A percentile compares a stretch with the other conserved stretches of the same genome.
Evolutionary conservation across 2,888 invertebrate genomes (phyloP).

Genomic region (Digitonthophagus gazella): DNA sequence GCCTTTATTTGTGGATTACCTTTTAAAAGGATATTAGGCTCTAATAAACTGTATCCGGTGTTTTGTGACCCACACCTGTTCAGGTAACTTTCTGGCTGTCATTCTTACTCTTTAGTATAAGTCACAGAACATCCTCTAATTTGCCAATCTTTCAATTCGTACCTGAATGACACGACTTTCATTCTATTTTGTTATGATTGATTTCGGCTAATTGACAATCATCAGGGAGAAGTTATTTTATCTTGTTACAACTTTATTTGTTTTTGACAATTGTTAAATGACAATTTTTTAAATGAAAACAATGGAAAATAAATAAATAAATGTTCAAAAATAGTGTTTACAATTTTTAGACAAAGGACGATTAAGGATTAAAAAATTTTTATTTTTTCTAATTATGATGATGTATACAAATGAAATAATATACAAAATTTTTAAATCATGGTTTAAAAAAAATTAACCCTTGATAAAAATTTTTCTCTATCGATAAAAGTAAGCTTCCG

Average conservation of each 20-base stretch:
- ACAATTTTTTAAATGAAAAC: too few species aligned
- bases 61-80: constrained; percentile 35
- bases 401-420: too few species aligned
- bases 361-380: too few species aligned
- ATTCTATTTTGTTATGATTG: too few species aligned
- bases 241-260: background rate
- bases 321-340: too few species aligned
- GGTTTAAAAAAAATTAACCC: background rate
- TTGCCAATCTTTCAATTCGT: background rate
- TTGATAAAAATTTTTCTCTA: background rate
- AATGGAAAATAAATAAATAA: too few species aligned
- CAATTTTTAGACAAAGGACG: too few species aligned
- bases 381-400: too few species aligned
- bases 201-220: too few species aligned
- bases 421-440: too few species aligned
- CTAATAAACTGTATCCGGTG: constrained; percentile 37
- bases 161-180: too few species aligned
- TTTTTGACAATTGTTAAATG: too few species aligned
- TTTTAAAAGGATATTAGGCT: constrained; percentile 27
- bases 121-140: background rate
- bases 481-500: background rate
- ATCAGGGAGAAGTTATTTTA: background rate
- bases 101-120: background rate
- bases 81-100: constrained; percentile 24
- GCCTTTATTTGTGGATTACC: constrained; percentile 22